Percentiles rank a stretch among this genome's conserved stretches.
phyloP scores from a whole-genome alignment of 2,888 invertebrate genomes.

The Torymus texanus region DNA sequence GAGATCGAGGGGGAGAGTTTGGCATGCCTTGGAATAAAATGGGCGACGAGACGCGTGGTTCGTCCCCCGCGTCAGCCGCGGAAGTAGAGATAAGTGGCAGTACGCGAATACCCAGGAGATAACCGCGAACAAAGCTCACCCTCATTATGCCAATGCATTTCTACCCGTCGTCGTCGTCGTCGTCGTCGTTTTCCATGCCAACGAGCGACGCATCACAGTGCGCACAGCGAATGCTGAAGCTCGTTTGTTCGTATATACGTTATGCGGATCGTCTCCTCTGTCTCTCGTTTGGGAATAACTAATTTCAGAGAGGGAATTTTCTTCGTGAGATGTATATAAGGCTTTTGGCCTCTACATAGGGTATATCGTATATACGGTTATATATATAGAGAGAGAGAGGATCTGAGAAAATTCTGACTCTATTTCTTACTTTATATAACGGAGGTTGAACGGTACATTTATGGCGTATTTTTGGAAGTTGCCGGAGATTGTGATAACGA shows the following conservation, averaged over 20 bases:
- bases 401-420: no score
- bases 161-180: neutral
- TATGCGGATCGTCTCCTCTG: neutral
- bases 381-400: no score
- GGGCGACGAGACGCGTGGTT: neutral
- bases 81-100: slow-evolving; percentile 40
- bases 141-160: slow-evolving; percentile 38
- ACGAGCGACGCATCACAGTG: neutral
- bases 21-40: slow-evolving; percentile 16
- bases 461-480: no score
- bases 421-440: no score
- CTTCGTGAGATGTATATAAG: neutral
- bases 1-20: neutral
- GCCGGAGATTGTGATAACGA: no score
- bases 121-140: slow-evolving; percentile 49
- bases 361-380: no score
- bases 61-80: neutral
- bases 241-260: no score
- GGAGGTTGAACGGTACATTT: no score
- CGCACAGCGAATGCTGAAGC: neutral
- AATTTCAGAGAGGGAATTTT: slow-evolving; percentile 24
- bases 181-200: neutral
- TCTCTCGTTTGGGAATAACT: slow-evolving; percentile 32
- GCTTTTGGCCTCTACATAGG: neutral
- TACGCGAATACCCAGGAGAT: slow-evolving; percentile 40